Evolutionary conservation across 1,140 invertebrate species (phyloP).

Genomic region (Pseudomyrmex dendroicus): DNA sequence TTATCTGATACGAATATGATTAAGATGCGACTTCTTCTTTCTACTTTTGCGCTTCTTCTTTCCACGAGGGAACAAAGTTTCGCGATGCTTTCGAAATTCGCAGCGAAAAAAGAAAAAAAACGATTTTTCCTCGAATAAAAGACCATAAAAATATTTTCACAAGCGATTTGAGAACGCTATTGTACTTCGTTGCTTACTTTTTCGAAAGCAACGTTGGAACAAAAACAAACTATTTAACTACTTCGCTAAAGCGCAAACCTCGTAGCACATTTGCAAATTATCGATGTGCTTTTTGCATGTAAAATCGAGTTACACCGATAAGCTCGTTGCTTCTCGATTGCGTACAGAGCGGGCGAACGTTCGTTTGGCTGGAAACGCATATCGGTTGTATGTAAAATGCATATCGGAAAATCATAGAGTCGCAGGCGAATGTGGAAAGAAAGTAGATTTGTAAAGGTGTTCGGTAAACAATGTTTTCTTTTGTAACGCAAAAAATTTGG

Average conservation of each 20-base stretch:
- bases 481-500: slow-evolving; percentile 22
- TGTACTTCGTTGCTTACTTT: neutral
- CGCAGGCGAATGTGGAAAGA: neutral
- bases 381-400: slow-evolving; percentile 7
- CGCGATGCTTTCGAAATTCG: slow-evolving; percentile 2
- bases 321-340: slow-evolving; percentile 22
- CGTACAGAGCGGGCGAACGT: slow-evolving; percentile 25
- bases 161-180: neutral
- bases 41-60: neutral
- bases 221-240: slow-evolving; percentile 48
- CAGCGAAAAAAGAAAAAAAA: neutral
- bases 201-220: slow-evolving; percentile 1
- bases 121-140: neutral
- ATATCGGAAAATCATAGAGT: slow-evolving; percentile 27
- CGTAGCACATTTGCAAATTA: slow-evolving; percentile 59
- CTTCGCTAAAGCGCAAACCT: slow-evolving; percentile 43
- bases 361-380: neutral
- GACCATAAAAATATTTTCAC: neutral
- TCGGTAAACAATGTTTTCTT: slow-evolving; percentile 1
- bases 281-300: slow-evolving; percentile 48
- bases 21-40: neutral
- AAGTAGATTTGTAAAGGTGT: neutral
- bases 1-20: slow-evolving; percentile 10
- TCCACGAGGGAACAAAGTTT: neutral
- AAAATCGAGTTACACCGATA: slow-evolving; percentile 30